phyloP scores from a whole-genome alignment of 2,113 vertebrate species.

The Benitochromis conjunctus region DNA sequence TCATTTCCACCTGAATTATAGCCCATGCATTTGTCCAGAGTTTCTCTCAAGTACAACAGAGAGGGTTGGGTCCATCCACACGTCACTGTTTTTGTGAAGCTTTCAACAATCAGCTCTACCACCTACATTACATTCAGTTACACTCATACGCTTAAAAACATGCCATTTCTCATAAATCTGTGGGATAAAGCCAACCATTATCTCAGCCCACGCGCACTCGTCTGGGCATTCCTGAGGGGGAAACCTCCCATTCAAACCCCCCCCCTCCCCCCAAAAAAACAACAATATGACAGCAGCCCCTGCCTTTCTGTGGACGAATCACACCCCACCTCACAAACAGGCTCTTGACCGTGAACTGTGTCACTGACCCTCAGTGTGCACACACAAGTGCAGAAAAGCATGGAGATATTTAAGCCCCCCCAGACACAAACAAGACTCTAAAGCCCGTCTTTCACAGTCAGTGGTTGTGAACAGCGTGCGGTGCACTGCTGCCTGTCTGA shows the following conservation, averaged over 20 bases:
- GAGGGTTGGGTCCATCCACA: background rate
- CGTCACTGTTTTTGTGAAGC: background rate
- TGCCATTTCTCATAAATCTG: background rate
- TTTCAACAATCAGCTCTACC: background rate
- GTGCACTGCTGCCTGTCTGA: slow-evolving; percentile 15
- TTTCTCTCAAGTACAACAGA: background rate
- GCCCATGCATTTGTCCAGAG: background rate
- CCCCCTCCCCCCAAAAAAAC: background rate
- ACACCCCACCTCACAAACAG: slow-evolving; percentile 28
- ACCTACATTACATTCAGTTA: background rate
- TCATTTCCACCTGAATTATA: background rate
- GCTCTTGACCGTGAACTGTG: slow-evolving; percentile 11
- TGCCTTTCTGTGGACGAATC: slow-evolving; percentile 2
- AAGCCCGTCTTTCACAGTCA: slow-evolving; percentile 52
- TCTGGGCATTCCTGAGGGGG: slow-evolving; percentile 40
- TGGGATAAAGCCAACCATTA: background rate
- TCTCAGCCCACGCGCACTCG: background rate
- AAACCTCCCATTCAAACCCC: slow-evolving; percentile 1
- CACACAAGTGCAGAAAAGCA: slow-evolving; percentile 20
- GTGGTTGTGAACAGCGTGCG: slow-evolving; percentile 41
- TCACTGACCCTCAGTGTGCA: slow-evolving; percentile 34
- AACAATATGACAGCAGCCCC: background rate
- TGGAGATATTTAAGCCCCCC: background rate
- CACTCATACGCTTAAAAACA: background rate
- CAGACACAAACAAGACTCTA: slow-evolving; percentile 28